Evolutionary conservation across 2,888 invertebrate species (phyloP), one percentile per base, ranked within the genome.

Genomic region (Melipona beecheii): DNA sequence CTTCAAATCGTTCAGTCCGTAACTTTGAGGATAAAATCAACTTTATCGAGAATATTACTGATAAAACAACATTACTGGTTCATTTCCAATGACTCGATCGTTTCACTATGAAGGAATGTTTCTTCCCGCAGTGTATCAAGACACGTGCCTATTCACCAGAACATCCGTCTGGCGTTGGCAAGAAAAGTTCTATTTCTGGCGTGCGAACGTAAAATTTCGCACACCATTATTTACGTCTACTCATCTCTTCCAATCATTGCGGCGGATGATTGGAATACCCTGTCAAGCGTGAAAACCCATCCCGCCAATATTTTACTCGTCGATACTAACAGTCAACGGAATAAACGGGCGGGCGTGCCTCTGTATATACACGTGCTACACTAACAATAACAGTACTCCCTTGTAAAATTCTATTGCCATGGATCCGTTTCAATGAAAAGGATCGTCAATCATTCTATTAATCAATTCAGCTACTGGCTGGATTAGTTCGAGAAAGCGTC

Each of bases 161-260:
- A 43, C 43, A 54, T 70, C 31, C 62, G 27, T 75, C 71, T 24
- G 79, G n/a, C 27, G 50, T 50, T 49, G n/a, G 64, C 56, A 62
- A 72, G 75, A 65, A 56, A 84, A 49, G 62, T 72, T 79, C 79
- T 85, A 85, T 84, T 82, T 69, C 81, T 78, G 81, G 79, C 2
- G 43, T 24, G 69, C 72, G 74, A 82, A 74, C 79, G 77, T 82
- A 75, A 84, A 82, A 81, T 86, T 86, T 84, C 82, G 81, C 84
- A 73, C 74, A 31, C 43, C 76, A 84, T 84, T 84, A 84, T 86
- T 84, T 81, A 77, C 81, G 81, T 77, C 85, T 71, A 52, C 73
- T 81, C 78, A 65, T 72, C 75, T 71, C 79, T 68, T 72, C 75
- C 73, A 78, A 78, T 81, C 77, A 27, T 60, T n/a, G 68, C 78